Conservation (phyloP, 37 sponge, comb jelly and placozoan species). For the Ephydatia muelleri region DNA sequence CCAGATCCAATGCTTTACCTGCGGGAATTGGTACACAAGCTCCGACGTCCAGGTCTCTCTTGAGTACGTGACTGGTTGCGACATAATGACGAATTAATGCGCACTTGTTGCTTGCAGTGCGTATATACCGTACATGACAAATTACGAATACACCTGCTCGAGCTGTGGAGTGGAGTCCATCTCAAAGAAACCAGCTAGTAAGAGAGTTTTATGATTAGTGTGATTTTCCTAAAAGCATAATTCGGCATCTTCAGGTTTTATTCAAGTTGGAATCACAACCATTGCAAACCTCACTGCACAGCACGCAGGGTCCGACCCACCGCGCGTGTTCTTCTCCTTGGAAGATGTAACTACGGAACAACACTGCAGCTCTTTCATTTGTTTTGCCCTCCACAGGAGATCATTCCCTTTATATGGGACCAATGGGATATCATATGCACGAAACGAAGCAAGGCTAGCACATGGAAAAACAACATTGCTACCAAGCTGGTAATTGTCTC, state of each 20-base stretch:
- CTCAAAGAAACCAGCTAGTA: conserved; percentile 75
- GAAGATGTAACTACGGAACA: conserved; percentile 46
- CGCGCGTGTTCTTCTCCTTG: conserved; percentile 42
- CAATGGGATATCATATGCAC: conserved; percentile 89
- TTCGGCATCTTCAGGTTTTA: conserved; percentile 67
- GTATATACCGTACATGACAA: conserved; percentile 78
- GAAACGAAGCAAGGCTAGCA: conserved; percentile 64
- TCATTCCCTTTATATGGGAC: conserved; percentile 85
- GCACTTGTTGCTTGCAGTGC: conserved; percentile 33
- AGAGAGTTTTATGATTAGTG: conserved; percentile 12
- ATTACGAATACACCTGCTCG: conserved; percentile 72
- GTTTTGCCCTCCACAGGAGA: conserved; percentile 58
- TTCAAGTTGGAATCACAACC: conserved; percentile 82
- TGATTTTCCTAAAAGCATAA: not conserved
- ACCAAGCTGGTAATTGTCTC: conserved; percentile 61
- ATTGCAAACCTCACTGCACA: conserved; percentile 71
- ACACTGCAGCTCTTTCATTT: not conserved
- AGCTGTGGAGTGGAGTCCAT: conserved; percentile 63
- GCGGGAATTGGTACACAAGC: conserved; percentile 57
- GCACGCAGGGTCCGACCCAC: not conserved
- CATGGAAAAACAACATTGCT: conserved; percentile 72
- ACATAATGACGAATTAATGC: not conserved
- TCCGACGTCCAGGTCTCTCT: conserved; percentile 44
- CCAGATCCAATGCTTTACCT: conserved; percentile 72
- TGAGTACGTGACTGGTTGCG: conserved; percentile 28